These are phyloP conservation scores for Eristalis arbustorum DNA, from an alignment of 2,888 invertebrate genomes.

Conservation along the genomic window DNA sequence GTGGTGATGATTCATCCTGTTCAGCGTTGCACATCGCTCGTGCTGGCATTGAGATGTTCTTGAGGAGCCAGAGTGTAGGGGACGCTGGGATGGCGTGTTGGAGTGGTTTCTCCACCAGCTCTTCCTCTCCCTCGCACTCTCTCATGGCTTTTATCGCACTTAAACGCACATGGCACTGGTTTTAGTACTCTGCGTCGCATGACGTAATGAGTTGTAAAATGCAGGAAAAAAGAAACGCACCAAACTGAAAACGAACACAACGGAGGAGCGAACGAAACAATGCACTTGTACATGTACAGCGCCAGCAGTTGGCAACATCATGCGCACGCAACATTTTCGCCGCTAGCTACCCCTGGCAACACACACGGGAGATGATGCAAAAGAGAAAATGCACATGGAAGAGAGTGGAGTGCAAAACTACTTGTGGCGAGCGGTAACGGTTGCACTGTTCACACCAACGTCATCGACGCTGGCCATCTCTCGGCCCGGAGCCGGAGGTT, in stretches of 20 bases:
- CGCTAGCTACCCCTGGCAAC: constrained; percentile 44
- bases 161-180: constrained; percentile 63
- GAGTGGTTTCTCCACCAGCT: constrained; percentile 14
- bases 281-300: constrained; percentile 9
- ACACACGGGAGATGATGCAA: constrained; percentile 30
- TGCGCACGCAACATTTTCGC: constrained; percentile 68
- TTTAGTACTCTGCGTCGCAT: constrained; percentile 37
- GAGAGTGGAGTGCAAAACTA: constrained; percentile 62
- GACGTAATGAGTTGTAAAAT: constrained; percentile 59
- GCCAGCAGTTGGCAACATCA: constrained; percentile 47
- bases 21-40: constrained; percentile 30
- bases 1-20: constrained; percentile 49
- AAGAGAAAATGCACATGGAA: constrained; percentile 69
- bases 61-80: background rate
- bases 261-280: background rate
- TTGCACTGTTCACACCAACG: constrained; percentile 54
- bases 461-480: background rate
- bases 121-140: background rate
- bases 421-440: background rate
- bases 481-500: background rate
- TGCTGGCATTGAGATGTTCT: constrained; percentile 57
- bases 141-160: constrained; percentile 16
- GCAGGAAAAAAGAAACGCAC: constrained; percentile 1
- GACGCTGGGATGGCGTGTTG: background rate
- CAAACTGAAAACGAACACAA: background rate